Conservation (phyloP, 2,888 invertebrate genomes). For the Callyntrura sp. region DNA sequence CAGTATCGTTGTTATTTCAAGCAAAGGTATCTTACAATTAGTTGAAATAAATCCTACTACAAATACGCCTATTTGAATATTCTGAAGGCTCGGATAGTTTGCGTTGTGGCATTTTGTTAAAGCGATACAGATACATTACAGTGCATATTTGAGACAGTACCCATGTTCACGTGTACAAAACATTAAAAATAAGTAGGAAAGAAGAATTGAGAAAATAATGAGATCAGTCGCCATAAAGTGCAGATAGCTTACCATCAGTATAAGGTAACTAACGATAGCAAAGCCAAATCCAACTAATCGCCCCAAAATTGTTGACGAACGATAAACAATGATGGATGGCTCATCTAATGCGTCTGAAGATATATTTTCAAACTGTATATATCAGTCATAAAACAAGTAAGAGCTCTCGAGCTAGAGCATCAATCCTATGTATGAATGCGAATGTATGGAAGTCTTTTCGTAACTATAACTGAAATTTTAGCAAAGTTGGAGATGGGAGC, state of each 20-base stretch:
- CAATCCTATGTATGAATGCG: background rate
- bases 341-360: background rate
- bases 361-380: background rate
- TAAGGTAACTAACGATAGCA: background rate
- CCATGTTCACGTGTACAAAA: background rate
- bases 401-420: background rate
- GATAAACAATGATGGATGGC: background rate
- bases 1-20: too few species aligned
- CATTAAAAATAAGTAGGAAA: background rate
- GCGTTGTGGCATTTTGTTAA: too few species aligned
- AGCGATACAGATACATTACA: background rate
- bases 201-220: slow-evolving; percentile 47
- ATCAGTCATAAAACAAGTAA: slow-evolving; percentile 23
- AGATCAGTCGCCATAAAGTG: slow-evolving; percentile 43
- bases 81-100: too few species aligned
- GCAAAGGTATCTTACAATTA: too few species aligned
- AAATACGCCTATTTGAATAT: too few species aligned
- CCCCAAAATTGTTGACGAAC: background rate
- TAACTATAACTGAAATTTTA: slow-evolving; percentile 29
- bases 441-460: slow-evolving; percentile 32
- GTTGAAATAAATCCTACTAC: too few species aligned
- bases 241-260: background rate
- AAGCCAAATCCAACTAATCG: background rate
- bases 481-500: background rate
- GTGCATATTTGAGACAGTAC: background rate